phyloP scores from a whole-genome alignment of 1,140 invertebrate species.

The Ericerus pela region DNA sequence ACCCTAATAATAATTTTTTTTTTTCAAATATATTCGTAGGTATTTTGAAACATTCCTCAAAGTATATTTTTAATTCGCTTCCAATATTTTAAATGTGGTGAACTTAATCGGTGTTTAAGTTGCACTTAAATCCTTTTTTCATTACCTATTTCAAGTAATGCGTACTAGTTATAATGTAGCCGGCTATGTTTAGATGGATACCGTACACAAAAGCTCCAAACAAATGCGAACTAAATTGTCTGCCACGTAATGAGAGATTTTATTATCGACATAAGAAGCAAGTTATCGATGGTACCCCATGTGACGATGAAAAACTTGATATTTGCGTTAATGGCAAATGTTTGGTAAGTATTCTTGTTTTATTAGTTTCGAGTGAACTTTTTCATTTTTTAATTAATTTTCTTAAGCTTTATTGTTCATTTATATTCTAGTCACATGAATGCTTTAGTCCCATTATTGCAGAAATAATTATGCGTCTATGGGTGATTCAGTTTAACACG shows the following conservation, averaged over 20 bases:
- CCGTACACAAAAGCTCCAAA: conserved; percentile 71
- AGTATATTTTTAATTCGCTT: not conserved
- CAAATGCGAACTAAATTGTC: conserved; percentile 89
- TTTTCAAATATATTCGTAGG: too few relatives aligned
- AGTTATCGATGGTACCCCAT: conserved; percentile 81
- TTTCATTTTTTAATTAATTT: too few relatives aligned
- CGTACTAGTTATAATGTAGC: conserved; percentile 21
- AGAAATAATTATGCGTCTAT: too few relatives aligned
- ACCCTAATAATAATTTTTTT: too few relatives aligned
- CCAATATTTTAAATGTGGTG: not conserved
- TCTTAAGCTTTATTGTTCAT: too few relatives aligned
- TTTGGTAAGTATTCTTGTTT: conserved; percentile 56
- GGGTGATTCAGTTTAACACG: too few relatives aligned
- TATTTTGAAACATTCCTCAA: too few relatives aligned
- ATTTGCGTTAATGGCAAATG: conserved; percentile 86
- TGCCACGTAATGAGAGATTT: conserved; percentile 79
- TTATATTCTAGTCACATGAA: too few relatives aligned
- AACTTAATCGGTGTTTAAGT: conserved; percentile 1
- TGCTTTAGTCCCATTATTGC: too few relatives aligned
- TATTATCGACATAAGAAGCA: conserved; percentile 72
- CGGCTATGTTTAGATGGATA: conserved; percentile 57
- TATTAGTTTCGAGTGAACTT: too few relatives aligned
- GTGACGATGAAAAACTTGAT: conserved; percentile 64
- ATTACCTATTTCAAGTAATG: conserved; percentile 5
- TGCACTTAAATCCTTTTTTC: not conserved